A percentile compares a stretch with the other conserved stretches of the same genome.
phyloP scores from a whole-genome alignment of 2,888 invertebrate genomes.

The Pollenia griseotomentosa region DNA sequence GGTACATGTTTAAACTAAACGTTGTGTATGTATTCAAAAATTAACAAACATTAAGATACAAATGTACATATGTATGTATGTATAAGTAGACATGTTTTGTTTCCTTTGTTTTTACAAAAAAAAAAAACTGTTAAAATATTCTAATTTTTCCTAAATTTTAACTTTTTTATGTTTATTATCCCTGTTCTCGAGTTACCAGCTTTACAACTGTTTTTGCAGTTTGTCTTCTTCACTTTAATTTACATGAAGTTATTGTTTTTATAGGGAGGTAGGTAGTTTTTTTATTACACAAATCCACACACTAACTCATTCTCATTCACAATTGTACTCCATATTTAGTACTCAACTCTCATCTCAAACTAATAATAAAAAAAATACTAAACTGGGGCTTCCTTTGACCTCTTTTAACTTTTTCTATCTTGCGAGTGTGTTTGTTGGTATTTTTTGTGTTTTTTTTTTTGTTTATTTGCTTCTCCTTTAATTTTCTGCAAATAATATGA shows the following conservation, averaged over 20 bases:
- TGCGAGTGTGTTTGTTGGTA: slow-evolving; percentile 22
- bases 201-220: slow-evolving; percentile 28
- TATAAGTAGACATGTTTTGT: background rate
- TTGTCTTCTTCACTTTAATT: slow-evolving; percentile 13
- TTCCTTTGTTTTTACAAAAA: too few species aligned
- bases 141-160: background rate
- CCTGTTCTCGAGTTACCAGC: background rate
- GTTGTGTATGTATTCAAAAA: background rate
- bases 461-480: slow-evolving; percentile 46
- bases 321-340: slow-evolving; percentile 3
- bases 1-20: too few species aligned
- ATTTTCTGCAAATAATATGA: slow-evolving; percentile 44
- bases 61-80: background rate
- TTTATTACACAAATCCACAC: slow-evolving; percentile 41
- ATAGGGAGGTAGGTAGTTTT: slow-evolving; percentile 8
- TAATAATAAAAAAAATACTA: slow-evolving; percentile 11
- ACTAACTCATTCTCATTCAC: background rate
- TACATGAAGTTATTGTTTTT: slow-evolving; percentile 12
- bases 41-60: background rate
- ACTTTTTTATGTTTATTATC: background rate
- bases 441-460: slow-evolving; percentile 31
- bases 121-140: background rate
- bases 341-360: slow-evolving; percentile 58
- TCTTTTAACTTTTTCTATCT: slow-evolving; percentile 70
- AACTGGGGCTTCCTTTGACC: slow-evolving; percentile 73